Percentiles rank a stretch among this genome's conserved stretches.
Conservation (phyloP, 2,113 vertebrate genomes). For the Ptychochromis oligacanthus region DNA sequence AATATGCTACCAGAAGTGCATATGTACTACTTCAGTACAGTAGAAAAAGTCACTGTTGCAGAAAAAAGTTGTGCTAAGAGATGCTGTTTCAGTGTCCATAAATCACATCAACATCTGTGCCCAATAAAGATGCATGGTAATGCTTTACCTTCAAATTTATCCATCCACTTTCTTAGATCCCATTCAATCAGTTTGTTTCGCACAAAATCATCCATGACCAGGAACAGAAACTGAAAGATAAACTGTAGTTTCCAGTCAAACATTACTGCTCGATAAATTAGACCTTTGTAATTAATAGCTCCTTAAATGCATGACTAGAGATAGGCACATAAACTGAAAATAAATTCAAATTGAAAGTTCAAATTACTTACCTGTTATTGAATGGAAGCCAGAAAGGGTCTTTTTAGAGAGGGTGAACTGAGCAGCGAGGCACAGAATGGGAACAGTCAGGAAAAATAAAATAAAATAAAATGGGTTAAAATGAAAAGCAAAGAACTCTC, state of each 20-base stretch:
- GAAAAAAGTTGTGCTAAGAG: neutral
- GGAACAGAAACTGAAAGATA: slow-evolving; percentile 1
- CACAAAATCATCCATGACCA: slow-evolving; percentile 53
- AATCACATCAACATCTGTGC: neutral
- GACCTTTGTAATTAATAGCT: no score
- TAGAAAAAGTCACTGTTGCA: neutral
- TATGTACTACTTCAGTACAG: neutral
- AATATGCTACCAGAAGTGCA: no score
- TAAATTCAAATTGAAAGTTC: neutral
- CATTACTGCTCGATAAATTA: neutral
- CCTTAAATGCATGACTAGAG: neutral
- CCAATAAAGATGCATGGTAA: neutral
- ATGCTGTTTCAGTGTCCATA: neutral
- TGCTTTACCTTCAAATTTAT: slow-evolving; percentile 30
- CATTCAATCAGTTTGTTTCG: neutral
- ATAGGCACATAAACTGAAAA: neutral
- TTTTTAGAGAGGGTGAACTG: neutral
- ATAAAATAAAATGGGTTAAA: neutral
- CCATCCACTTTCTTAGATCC: neutral
- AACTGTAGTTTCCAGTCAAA: neutral
- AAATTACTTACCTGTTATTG: neutral
- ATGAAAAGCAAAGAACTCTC: neutral
- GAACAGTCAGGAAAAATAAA: neutral
- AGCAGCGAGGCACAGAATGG: neutral
- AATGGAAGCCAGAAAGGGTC: rapidly evolving